Evolutionary conservation across 2,113 vertebrate species (phyloP).

Genomic region (Clarias macrocephalus): DNA sequence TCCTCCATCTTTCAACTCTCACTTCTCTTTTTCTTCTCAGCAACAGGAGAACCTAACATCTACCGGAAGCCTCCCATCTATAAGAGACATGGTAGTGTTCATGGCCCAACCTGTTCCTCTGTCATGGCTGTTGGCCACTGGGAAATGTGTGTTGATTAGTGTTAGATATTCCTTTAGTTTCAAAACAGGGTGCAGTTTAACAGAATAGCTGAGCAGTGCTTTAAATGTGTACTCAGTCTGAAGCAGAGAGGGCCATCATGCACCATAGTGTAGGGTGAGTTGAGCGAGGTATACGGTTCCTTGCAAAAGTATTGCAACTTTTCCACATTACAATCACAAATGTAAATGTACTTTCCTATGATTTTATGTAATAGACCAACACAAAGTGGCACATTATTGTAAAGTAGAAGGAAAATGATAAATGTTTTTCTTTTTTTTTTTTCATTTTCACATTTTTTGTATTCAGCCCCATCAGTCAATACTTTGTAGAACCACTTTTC

Average conservation of each 20-base stretch:
- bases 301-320: too few species aligned
- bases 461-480: too few species aligned
- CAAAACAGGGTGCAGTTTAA: neutral
- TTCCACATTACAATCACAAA: too few species aligned
- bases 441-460: too few species aligned
- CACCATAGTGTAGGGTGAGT: neutral
- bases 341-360: too few species aligned
- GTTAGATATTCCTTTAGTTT: constrained; percentile 2
- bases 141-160: constrained; percentile 43
- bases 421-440: too few species aligned
- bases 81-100: constrained; percentile 90
- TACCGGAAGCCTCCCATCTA: constrained; percentile 99
- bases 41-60: constrained; percentile 93
- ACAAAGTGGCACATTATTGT: too few species aligned
- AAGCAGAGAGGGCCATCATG: neutral
- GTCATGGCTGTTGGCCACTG: constrained; percentile 37
- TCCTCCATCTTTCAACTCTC: constrained; percentile 61
- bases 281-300: too few species aligned
- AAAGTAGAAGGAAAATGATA: too few species aligned
- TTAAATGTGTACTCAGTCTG: neutral
- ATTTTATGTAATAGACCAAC: too few species aligned
- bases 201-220: neutral
- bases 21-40: constrained; percentile 76
- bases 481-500: too few species aligned
- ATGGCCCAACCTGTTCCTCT: constrained; percentile 64